phyloP scores from a whole-genome alignment of 2,888 invertebrate species.

The Lithophane ornitopus region DNA sequence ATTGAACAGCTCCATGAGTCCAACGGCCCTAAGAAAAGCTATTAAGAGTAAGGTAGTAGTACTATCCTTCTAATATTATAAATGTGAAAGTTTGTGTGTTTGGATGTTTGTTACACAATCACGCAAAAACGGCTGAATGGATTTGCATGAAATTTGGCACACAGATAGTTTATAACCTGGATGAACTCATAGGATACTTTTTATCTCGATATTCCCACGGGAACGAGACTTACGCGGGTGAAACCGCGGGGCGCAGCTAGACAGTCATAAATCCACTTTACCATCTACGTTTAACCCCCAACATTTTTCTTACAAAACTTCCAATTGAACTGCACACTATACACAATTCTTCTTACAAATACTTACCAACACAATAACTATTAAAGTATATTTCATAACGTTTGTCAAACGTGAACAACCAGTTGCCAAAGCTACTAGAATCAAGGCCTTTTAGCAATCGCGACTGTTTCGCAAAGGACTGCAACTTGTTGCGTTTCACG shows the following conservation, averaged over 20 bases:
- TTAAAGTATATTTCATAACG: conserved; percentile 64
- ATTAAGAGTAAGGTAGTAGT: too few species aligned
- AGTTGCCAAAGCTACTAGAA: conserved; percentile 58
- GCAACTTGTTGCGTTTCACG: conserved; percentile 55
- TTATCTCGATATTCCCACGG: too few species aligned
- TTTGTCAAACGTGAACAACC: conserved; percentile 62
- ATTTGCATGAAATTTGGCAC: too few species aligned
- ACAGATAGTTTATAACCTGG: too few species aligned
- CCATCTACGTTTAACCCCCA: neutral
- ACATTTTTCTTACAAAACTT: neutral
- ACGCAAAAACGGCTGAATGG: too few species aligned
- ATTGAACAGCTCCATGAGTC: neutral
- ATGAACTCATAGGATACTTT: too few species aligned
- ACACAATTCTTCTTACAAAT: conserved; percentile 44
- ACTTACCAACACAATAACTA: conserved; percentile 50
- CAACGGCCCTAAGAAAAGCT: neutral
- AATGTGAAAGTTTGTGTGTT: too few species aligned
- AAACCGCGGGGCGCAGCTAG: too few species aligned
- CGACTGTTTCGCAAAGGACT: conserved; percentile 53
- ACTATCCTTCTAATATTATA: too few species aligned
- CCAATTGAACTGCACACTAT: neutral
- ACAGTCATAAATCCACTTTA: neutral
- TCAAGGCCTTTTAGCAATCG: conserved; percentile 64
- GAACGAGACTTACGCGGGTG: too few species aligned
- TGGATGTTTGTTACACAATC: too few species aligned